Evolutionary conservation across 2,113 vertebrate species (phyloP).

Genomic region (Brachypteracias leptosomus): DNA sequence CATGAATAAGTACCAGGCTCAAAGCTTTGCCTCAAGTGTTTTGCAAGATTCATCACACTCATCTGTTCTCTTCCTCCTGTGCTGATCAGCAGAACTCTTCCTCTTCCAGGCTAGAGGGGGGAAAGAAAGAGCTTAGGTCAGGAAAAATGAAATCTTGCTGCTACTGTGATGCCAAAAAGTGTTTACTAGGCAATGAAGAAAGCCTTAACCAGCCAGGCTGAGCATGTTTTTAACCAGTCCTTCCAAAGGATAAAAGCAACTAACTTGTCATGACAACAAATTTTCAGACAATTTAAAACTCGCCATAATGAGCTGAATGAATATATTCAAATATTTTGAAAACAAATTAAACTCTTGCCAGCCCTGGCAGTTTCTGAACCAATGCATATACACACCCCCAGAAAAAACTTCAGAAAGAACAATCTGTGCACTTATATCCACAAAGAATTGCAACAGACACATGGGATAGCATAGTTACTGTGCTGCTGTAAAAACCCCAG

Average conservation of each 20-base stretch:
- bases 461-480: neutral
- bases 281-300: neutral
- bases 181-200: conserved; percentile 4
- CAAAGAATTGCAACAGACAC: neutral
- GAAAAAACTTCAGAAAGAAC: neutral
- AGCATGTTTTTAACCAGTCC: neutral
- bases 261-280: neutral
- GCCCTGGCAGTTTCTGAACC: neutral
- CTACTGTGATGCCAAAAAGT: neutral
- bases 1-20: neutral
- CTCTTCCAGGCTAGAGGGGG: neutral
- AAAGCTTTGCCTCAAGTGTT: conserved; percentile 24
- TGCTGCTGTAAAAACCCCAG: neutral
- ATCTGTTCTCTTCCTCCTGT: neutral
- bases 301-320: neutral
- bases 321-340: neutral
- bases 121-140: neutral
- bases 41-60: neutral
- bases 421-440: neutral
- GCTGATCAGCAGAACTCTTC: neutral
- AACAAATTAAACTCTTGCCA: neutral
- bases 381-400: neutral
- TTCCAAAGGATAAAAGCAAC: conserved; percentile 6
- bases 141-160: neutral
- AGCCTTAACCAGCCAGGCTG: neutral